Conservation (phyloP, 2,113 vertebrate species). For the Phasianus colchicus region DNA sequence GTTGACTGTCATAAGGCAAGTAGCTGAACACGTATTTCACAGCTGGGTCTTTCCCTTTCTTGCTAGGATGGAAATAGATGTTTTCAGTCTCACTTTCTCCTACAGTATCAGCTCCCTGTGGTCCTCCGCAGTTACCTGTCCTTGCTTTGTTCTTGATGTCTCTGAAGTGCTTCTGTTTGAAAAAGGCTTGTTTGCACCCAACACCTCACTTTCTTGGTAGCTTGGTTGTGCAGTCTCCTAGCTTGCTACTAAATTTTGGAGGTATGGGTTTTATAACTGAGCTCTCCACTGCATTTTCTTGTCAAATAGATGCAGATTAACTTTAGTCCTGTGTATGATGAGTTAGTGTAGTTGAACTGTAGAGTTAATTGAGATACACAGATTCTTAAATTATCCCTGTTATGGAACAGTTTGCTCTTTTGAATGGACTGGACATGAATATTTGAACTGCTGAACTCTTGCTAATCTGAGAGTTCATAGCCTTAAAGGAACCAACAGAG, state of each 20-base stretch:
- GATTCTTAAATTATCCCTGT: constrained; percentile 55
- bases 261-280: not conserved
- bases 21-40: not conserved
- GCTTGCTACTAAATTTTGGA: not conserved
- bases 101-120: not conserved
- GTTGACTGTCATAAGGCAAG: not conserved
- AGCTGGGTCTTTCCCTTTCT: not conserved
- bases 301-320: constrained; percentile 16
- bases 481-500: constrained; percentile 35
- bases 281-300: not conserved
- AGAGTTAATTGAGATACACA: constrained; percentile 53
- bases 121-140: not conserved
- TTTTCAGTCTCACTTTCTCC: not conserved
- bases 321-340: not conserved
- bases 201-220: not conserved
- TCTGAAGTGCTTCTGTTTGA: not conserved
- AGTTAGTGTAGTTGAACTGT: not conserved
- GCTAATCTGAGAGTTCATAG: constrained; percentile 20
- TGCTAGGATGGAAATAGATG: not conserved
- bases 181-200: not conserved
- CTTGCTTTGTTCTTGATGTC: not conserved
- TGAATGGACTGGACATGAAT: constrained; percentile 3
- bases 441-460: constrained; percentile 26
- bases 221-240: not conserved
- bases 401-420: not conserved